phyloP scores from a whole-genome alignment of 2,888 invertebrate species.

The Nymphalis urticae region DNA sequence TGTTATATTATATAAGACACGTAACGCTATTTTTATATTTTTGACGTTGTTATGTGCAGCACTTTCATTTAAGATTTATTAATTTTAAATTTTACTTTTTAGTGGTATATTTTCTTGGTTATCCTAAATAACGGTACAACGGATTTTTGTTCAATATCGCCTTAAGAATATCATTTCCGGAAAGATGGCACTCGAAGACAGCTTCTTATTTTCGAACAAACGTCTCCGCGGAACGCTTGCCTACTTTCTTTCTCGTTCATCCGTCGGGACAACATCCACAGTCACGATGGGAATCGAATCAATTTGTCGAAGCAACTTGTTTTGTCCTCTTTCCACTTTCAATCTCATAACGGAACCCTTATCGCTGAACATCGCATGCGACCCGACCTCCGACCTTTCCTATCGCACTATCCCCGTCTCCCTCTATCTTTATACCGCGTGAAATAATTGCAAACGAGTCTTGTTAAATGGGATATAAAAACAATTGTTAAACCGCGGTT shows the following conservation, averaged over 20 bases:
- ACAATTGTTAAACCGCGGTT: constrained; percentile 67
- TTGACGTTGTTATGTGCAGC: background rate
- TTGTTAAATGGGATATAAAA: constrained; percentile 54
- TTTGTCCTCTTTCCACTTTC: constrained; percentile 53
- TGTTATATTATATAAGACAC: background rate
- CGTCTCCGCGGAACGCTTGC: constrained; percentile 24
- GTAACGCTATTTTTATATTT: too few species aligned
- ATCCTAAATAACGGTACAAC: too few species aligned
- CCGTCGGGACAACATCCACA: constrained; percentile 49
- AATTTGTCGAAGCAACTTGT: constrained; percentile 68
- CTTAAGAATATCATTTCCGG: constrained; percentile 16
- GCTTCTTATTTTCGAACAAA: constrained; percentile 28
- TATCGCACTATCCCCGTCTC: constrained; percentile 10
- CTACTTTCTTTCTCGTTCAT: constrained; percentile 31
- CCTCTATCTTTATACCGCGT: constrained; percentile 10
- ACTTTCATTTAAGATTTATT: background rate
- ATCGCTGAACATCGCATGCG: constrained; percentile 20
- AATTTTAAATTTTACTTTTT: too few species aligned
- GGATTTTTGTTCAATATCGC: background rate
- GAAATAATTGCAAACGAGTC: constrained; percentile 28
- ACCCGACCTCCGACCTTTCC: constrained; percentile 12
- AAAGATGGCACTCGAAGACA: constrained; percentile 27
- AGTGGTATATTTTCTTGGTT: too few species aligned
- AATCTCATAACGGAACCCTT: constrained; percentile 48
- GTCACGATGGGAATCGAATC: constrained; percentile 67